These are phyloP conservation scores for Leucophenga montana DNA, from an alignment of 2,888 invertebrate genomes.

Conservation along the genomic window DNA sequence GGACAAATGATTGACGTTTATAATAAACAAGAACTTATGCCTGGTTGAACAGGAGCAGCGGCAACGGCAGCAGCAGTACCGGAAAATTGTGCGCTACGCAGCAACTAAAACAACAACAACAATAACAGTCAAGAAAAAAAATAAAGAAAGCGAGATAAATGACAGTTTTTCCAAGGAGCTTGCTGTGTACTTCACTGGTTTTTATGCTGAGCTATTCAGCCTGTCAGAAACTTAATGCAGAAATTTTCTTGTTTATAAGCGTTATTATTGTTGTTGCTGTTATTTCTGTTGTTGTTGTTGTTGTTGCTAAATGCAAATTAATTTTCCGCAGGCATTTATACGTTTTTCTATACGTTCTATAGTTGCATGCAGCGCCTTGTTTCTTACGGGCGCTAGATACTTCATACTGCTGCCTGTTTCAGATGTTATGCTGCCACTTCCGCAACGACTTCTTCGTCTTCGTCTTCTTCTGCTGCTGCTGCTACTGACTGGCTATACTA, in stretches of 20 bases:
- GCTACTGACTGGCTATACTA: not conserved
- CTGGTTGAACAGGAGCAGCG: not conserved
- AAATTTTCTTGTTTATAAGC: conserved; percentile 16
- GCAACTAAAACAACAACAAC: not conserved
- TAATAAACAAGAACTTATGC: conserved; percentile 18
- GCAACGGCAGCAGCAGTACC: not conserved
- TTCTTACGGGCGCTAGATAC: not conserved
- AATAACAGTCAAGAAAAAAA: no score
- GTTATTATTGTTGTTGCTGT: conserved; percentile 28
- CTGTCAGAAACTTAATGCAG: conserved; percentile 19
- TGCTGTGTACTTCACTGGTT: conserved; percentile 13
- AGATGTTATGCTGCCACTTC: not conserved
- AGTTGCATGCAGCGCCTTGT: not conserved
- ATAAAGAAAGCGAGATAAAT: not conserved
- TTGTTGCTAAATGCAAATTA: conserved; percentile 44
- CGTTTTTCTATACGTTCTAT: not conserved
- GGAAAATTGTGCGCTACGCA: not conserved
- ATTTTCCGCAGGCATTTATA: conserved; percentile 40
- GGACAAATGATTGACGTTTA: conserved; percentile 21
- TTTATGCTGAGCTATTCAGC: not conserved
- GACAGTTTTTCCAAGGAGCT: conserved; percentile 31
- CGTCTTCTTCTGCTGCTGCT: not conserved
- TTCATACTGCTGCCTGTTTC: conserved; percentile 18
- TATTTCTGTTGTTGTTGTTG: conserved; percentile 15
- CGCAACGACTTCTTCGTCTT: no score